A percentile compares a stretch with the other conserved stretches of the same genome.
Evolutionary conservation across 2,113 vertebrate genomes (phyloP).

Genomic region (Uria lomvia): DNA sequence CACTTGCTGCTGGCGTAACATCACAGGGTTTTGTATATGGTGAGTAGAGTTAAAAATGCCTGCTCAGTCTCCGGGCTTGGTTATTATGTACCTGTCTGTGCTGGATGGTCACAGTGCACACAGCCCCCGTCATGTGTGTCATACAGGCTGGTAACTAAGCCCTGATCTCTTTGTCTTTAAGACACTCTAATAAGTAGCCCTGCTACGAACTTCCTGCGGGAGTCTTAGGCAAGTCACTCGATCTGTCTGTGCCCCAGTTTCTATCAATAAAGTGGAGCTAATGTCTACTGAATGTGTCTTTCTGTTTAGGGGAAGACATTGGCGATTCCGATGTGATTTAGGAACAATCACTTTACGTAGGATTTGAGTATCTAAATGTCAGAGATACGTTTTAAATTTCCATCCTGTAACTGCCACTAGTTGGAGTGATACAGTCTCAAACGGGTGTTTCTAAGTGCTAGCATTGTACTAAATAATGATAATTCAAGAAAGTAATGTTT

Average conservation of each 20-base stretch:
- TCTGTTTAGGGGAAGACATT: neutral
- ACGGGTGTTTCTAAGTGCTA: neutral
- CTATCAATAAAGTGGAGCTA: neutral
- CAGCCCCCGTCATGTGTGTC: neutral
- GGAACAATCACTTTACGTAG: neutral
- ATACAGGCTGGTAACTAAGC: neutral
- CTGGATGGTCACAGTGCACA: neutral
- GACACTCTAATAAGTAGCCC: neutral
- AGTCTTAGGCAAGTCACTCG: neutral
- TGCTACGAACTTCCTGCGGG: neutral
- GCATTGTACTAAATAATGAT: neutral
- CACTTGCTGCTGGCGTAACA: neutral
- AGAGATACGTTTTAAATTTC: neutral
- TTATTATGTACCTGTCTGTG: neutral
- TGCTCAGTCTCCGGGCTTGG: neutral
- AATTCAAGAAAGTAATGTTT: neutral
- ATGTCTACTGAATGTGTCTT: neutral
- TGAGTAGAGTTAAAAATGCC: neutral
- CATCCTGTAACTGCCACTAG: neutral
- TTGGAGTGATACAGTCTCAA: neutral
- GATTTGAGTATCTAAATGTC: neutral
- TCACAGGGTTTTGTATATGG: accelerated
- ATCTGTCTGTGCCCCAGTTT: slow-evolving; percentile 44
- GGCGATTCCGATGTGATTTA: neutral
- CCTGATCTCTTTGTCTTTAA: neutral